Conservation (phyloP, 2,888 invertebrate species). For the Perdita meconis region DNA sequence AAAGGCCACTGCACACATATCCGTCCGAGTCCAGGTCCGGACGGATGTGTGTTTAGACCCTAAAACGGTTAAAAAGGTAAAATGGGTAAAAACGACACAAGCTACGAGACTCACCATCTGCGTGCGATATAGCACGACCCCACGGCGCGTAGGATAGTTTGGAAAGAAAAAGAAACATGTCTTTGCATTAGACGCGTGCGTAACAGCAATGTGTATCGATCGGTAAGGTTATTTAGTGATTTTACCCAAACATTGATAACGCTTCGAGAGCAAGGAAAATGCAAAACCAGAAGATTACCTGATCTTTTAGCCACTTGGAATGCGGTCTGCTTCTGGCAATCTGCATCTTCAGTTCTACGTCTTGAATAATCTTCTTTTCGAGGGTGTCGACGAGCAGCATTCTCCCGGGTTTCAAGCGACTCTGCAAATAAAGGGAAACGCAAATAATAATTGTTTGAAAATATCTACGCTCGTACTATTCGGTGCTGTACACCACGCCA, state of each 20-base stretch:
- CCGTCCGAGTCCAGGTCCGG: too few species aligned
- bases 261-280: neutral
- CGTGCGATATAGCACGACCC: constrained; percentile 76
- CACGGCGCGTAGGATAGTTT: constrained; percentile 82
- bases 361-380: constrained; percentile 95
- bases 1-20: too few species aligned
- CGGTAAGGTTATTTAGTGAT: too few species aligned
- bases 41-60: too few species aligned
- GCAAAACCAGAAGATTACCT: constrained; percentile 86
- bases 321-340: constrained; percentile 96
- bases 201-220: too few species aligned
- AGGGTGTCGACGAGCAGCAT: constrained; percentile 99
- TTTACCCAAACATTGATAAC: too few species aligned
- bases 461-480: constrained; percentile 58
- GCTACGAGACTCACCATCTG: constrained; percentile 83
- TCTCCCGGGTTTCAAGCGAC: constrained; percentile 98
- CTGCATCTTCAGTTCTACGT: constrained; percentile 95
- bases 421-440: constrained; percentile 86
- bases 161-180: constrained; percentile 72
- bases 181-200: constrained; percentile 12
- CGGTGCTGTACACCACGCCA: constrained; percentile 77
- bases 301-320: constrained; percentile 94
- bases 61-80: neutral
- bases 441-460: constrained; percentile 75
- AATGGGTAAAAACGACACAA: constrained; percentile 34